Evolutionary conservation across 2,888 invertebrate species (phyloP), one percentile per base, ranked within the genome.

Genomic region (Platycheirus rosarum): DNA sequence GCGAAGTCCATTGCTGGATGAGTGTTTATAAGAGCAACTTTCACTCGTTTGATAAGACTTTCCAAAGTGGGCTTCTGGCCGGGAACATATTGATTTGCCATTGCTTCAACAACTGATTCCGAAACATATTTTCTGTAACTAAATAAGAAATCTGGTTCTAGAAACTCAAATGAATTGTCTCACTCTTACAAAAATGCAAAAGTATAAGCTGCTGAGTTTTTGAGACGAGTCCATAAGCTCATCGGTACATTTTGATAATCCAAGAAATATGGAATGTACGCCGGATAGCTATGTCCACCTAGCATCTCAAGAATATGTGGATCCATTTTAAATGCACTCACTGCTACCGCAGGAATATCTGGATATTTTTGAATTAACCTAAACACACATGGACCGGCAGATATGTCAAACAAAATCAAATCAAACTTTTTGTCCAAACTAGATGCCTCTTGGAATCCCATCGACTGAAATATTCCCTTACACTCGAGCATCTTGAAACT

Each of bases 351-450:
- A 1, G 87, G 87, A 11, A 88, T 87, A 57, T 86, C n/a, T 5
- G 76, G 80, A 35, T 88, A 89, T 49, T 86, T 86, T 42, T 87
- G 86, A 2, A 89, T 85, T 1, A 89, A 65, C 9, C 87, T 87
- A 46, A 86, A 71, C 1, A 88, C 55, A 66, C 88, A 88, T 1
- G 80, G 66, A 1, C 86, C 85, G 2, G 79, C 35, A 0, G 86
- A 86, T 14, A 87, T 69, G 60, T 89, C 89, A 9, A 86, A 75
- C 1, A 89, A 68, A 11, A 89, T 86, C 4, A 87, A 44, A 77
- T 89, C 89, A 66, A 88, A 88, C 57, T 87, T 86, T 35, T 86
- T 57, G 0, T 88, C 87, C 76, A 89, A 87, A 23, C 86, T 84
- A 48, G 86, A 62, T 3, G 88, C 73, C 14, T 57, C 65, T 35